Percentiles rank a stretch among this genome's conserved stretches.
Conservation (phyloP, 2,113 vertebrate genomes). For the Bucco capensis region DNA sequence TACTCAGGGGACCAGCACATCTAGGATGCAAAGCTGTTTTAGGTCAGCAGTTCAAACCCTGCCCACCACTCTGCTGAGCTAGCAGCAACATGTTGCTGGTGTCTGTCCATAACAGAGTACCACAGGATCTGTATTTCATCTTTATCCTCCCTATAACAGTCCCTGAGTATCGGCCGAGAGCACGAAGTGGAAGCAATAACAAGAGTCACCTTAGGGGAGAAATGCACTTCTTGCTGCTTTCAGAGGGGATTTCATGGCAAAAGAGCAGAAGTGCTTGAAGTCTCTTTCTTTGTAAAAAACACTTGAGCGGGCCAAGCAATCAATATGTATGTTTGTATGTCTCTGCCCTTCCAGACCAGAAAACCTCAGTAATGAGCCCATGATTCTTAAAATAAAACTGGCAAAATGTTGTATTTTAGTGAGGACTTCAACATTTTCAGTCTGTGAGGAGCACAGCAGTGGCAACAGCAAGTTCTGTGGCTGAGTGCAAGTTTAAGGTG, state of each 20-base stretch:
- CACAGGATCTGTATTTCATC: background rate
- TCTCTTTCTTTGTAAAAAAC: background rate
- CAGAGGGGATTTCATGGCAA: background rate
- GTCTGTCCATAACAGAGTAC: background rate
- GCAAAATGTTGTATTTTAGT: background rate
- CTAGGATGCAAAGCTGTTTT: background rate
- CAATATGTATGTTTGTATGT: background rate
- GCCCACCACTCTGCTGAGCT: background rate
- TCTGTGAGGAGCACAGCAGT: too few species aligned
- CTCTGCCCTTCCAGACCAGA: background rate
- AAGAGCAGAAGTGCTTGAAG: background rate
- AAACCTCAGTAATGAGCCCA: background rate
- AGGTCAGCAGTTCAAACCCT: background rate
- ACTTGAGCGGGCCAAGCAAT: background rate
- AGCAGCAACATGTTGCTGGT: background rate
- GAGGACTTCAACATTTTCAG: background rate
- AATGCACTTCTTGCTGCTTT: background rate
- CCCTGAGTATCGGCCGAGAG: background rate
- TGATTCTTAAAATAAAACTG: background rate
- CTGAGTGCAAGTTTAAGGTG: too few species aligned
- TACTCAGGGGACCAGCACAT: background rate
- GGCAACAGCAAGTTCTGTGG: too few species aligned
- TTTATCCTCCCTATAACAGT: background rate
- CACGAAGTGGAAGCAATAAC: background rate
- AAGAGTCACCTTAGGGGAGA: background rate